Conservation (phyloP, 2,113 vertebrate genomes). For the Gorsachius goisagi region DNA sequence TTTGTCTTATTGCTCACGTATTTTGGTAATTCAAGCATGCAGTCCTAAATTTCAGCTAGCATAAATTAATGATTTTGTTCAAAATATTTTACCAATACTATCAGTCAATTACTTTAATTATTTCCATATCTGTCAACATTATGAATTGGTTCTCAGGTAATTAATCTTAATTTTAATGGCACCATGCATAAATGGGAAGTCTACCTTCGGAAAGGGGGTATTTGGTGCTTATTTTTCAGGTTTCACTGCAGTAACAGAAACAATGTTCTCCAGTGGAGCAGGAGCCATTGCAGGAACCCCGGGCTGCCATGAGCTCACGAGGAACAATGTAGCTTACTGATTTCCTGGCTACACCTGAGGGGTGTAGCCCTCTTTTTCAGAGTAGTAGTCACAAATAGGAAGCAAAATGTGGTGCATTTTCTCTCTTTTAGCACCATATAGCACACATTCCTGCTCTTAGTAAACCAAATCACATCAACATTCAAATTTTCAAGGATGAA, state of each 20-base stretch:
- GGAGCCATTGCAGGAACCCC: neutral
- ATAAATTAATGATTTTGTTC: conserved; percentile 24
- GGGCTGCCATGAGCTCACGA: neutral
- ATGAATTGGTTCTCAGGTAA: conserved; percentile 9
- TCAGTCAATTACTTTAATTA: conserved; percentile 35
- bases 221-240: neutral
- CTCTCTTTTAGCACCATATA: neutral
- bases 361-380: neutral
- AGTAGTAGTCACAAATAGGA: neutral
- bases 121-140: conserved; percentile 26
- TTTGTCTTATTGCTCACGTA: neutral
- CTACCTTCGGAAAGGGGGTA: neutral
- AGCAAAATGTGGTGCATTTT: neutral
- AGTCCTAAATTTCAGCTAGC: neutral
- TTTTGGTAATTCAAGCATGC: neutral
- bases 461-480: neutral
- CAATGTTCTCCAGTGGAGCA: neutral
- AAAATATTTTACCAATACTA: conserved; percentile 34
- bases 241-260: neutral
- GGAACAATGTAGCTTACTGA: neutral
- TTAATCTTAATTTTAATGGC: conserved; percentile 42
- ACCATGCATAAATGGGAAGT: neutral
- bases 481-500: neutral
- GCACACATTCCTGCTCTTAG: neutral
- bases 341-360: neutral